A percentile compares a stretch with the other conserved stretches of the same genome.
Evolutionary conservation across 2,113 vertebrate genomes (phyloP).

Genomic region (Plecotus auritus): DNA sequence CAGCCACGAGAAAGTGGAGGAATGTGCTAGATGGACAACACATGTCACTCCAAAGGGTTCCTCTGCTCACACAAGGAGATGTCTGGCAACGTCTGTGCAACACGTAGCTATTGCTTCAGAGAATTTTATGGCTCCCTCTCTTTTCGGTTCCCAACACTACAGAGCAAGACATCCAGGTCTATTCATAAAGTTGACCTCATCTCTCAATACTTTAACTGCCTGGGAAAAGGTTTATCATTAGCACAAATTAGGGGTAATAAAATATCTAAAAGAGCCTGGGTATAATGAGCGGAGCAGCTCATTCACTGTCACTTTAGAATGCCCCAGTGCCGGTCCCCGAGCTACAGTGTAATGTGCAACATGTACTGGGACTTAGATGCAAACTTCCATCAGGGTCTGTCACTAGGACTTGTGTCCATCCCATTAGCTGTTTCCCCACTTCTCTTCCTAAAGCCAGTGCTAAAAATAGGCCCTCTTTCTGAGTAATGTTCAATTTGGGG

Average conservation of each 20-base stretch:
- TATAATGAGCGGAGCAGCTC: accelerated
- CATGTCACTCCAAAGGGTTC: accelerated
- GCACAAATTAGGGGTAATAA: too few relatives aligned
- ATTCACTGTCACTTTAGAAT: accelerated
- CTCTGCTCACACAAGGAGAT: accelerated
- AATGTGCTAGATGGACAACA: not conserved
- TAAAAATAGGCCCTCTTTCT: not conserved
- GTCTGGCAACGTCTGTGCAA: accelerated
- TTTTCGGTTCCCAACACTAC: accelerated
- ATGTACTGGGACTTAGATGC: accelerated
- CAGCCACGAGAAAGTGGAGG: not conserved
- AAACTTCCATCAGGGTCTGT: accelerated
- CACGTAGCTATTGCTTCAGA: accelerated
- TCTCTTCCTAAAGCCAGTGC: not conserved
- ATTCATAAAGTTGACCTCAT: not conserved
- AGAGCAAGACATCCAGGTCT: not conserved
- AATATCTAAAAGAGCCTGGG: not conserved
- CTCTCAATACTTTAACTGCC: not conserved
- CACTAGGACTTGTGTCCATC: accelerated
- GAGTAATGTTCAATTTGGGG: not conserved
- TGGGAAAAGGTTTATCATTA: not conserved
- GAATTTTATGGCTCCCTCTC: accelerated
- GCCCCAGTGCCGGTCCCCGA: not conserved
- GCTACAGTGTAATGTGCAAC: accelerated
- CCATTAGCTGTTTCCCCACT: accelerated